These are phyloP conservation scores for Drosophila neoperkinsi DNA, from an alignment of 2,888 invertebrate genomes.

Conservation along the genomic window DNA sequence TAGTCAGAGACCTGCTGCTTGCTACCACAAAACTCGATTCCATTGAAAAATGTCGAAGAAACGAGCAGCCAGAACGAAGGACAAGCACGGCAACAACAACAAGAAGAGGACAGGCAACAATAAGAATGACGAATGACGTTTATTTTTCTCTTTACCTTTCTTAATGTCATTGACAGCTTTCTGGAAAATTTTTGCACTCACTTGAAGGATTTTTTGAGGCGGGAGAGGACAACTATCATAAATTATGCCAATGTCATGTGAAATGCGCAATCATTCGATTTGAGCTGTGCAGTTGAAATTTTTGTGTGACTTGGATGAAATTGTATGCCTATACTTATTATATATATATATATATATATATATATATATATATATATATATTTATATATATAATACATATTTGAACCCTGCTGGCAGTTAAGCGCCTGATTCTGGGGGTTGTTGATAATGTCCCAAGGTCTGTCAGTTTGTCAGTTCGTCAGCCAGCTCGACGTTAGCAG, in stretches of 20 bases:
- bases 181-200: conserved; percentile 55
- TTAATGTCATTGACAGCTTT: conserved; percentile 72
- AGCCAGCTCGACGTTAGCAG: conserved; percentile 40
- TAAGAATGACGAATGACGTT: conserved; percentile 76
- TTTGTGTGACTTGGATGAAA: conserved; percentile 57
- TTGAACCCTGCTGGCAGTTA: conserved; percentile 47
- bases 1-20: conserved; percentile 36
- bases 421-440: conserved; percentile 22
- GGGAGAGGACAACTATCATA: conserved; percentile 51
- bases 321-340: conserved; percentile 12
- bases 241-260: conserved; percentile 74
- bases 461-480: conserved; percentile 42
- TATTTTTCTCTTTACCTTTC: conserved; percentile 4
- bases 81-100: conserved; percentile 22
- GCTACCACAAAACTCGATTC: conserved; percentile 46
- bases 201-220: conserved; percentile 20
- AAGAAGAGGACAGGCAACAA: conserved; percentile 43
- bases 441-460: conserved; percentile 33
- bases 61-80: conserved; percentile 31
- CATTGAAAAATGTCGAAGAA: conserved; percentile 50
- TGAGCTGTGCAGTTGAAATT: conserved; percentile 44
- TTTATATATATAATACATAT: too few relatives aligned
- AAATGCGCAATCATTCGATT: conserved; percentile 64
- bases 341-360: not conserved
- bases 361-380: too few relatives aligned